Evolutionary conservation across 2,888 invertebrate genomes (phyloP).

Genomic region (Agriopis leucophaearia): DNA sequence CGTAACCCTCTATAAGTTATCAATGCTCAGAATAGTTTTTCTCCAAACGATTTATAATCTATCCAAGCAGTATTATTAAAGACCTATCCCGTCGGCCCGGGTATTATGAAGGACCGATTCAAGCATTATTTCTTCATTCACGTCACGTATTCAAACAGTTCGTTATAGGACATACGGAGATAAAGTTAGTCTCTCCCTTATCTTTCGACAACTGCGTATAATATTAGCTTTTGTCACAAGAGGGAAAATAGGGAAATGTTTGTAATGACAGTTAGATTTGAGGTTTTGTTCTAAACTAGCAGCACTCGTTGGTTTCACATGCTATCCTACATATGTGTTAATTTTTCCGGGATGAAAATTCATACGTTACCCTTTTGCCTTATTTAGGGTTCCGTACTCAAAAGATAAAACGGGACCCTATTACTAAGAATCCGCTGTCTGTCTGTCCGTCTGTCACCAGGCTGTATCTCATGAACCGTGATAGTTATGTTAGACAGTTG

Average conservation of each 20-base stretch:
- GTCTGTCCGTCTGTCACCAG: too few relatives aligned
- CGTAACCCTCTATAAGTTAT: too few relatives aligned
- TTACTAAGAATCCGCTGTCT: too few relatives aligned
- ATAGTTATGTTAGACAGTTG: too few relatives aligned
- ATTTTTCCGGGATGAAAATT: too few relatives aligned
- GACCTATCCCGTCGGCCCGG: not conserved
- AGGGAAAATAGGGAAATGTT: not conserved
- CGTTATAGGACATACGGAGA: conserved; percentile 25
- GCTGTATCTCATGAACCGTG: too few relatives aligned
- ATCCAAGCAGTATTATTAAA: conserved; percentile 1
- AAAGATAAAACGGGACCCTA: too few relatives aligned
- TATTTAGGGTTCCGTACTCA: too few relatives aligned
- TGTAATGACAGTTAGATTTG: not conserved
- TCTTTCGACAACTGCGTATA: not conserved
- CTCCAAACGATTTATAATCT: not conserved
- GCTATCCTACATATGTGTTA: too few relatives aligned
- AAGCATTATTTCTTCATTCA: conserved; percentile 9
- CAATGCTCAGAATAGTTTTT: too few relatives aligned
- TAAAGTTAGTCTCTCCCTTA: not conserved
- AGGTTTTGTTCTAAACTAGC: not conserved
- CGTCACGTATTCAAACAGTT: conserved; percentile 35
- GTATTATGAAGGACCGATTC: conserved; percentile 5
- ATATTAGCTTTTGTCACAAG: not conserved
- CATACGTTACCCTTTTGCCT: too few relatives aligned
- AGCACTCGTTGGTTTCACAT: too few relatives aligned